Percentiles rank a stretch among this genome's conserved stretches.
phyloP scores from a whole-genome alignment of 2,797 vertebrate species.

The Lepilemur ruficaudatus region DNA sequence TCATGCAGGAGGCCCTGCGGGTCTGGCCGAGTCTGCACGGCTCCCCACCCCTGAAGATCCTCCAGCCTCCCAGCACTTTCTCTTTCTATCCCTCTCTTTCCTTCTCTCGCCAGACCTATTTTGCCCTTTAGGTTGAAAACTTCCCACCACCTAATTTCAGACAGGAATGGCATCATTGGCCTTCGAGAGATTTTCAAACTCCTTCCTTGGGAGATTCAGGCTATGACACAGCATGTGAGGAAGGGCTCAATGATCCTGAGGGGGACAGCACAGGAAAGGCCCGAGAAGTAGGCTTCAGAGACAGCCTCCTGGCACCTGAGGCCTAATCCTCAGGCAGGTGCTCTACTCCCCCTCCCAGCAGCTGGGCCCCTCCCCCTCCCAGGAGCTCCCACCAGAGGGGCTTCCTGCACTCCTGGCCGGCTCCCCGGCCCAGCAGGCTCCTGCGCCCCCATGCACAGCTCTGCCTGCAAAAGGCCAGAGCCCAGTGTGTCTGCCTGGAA shows the following conservation, averaged over 20 bases:
- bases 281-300: accelerated
- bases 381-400: neutral
- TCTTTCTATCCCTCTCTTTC: neutral
- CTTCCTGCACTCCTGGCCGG: neutral
- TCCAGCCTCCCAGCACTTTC: neutral
- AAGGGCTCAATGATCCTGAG: accelerated
- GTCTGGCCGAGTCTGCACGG: accelerated
- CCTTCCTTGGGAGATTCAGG: neutral
- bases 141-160: neutral
- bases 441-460: neutral
- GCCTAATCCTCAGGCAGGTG: neutral
- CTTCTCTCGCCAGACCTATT: neutral
- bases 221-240: accelerated
- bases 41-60: neutral
- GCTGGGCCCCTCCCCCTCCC: neutral
- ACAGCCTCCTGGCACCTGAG: accelerated
- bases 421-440: neutral
- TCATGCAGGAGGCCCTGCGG: neutral
- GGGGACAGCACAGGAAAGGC: neutral
- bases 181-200: neutral
- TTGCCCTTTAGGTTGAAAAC: neutral
- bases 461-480: neutral
- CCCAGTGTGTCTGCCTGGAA: slow-evolving; percentile 37
- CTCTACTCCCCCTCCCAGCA: neutral
- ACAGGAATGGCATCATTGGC: neutral